phyloP scores from a whole-genome alignment of 2,113 vertebrate species.

The Carollia perspicillata region DNA sequence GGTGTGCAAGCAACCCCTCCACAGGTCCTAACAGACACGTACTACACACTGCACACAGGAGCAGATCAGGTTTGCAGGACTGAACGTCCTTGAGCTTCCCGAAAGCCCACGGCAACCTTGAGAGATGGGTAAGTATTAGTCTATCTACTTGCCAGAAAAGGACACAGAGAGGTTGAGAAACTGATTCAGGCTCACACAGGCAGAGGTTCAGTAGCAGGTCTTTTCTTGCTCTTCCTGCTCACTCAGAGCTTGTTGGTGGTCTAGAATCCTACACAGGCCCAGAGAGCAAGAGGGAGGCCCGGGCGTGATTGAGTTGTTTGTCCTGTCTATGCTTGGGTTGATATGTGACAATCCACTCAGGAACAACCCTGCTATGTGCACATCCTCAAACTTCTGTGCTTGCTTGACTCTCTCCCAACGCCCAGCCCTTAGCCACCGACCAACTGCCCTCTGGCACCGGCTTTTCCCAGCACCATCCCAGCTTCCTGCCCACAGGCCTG shows the following conservation, averaged over 20 bases:
- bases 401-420: too few species aligned
- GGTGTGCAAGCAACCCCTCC: neutral
- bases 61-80: neutral
- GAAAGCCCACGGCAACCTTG: neutral
- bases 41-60: fast-evolving
- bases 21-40: neutral
- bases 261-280: neutral
- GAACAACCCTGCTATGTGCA: neutral
- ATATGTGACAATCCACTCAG: neutral
- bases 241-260: neutral
- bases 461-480: too few species aligned
- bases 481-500: neutral
- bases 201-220: neutral
- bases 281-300: neutral
- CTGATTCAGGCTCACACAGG: neutral
- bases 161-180: neutral
- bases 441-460: neutral
- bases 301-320: neutral
- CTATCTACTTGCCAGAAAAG: neutral
- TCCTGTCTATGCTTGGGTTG: neutral
- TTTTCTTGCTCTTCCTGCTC: neutral
- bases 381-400: neutral
- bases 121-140: neutral
- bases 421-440: neutral
- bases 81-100: neutral